These are phyloP conservation scores for Mionectes olivaceus DNA, from an alignment of 2,797 vertebrate genomes.

Conservation along the genomic window DNA sequence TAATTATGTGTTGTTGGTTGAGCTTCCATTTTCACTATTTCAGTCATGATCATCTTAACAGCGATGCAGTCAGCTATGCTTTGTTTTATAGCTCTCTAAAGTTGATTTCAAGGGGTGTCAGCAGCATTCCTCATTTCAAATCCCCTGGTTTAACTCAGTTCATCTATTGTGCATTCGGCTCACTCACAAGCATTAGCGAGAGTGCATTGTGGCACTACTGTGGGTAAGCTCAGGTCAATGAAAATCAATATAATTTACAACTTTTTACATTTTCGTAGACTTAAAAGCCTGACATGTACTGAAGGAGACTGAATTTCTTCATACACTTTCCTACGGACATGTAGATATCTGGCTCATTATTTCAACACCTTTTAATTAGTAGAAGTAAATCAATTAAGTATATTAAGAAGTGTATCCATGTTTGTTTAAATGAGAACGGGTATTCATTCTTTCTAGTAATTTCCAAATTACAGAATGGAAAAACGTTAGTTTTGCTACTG, in stretches of 20 bases:
- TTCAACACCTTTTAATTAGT: neutral
- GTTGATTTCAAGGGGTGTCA: neutral
- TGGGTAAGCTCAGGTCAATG: neutral
- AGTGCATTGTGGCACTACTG: neutral
- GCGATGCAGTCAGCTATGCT: neutral
- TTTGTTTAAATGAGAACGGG: neutral
- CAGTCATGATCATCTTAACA: neutral
- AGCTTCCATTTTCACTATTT: neutral
- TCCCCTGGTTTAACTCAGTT: neutral
- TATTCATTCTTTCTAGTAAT: neutral
- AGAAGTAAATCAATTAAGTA: neutral
- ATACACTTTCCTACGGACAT: neutral
- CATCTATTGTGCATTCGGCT: neutral
- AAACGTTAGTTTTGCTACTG: neutral
- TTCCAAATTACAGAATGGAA: neutral
- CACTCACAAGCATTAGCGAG: rapidly evolving
- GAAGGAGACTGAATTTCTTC: neutral
- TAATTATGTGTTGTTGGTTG: neutral
- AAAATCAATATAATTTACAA: slow-evolving; percentile 7
- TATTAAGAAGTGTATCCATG: neutral
- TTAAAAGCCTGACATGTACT: neutral
- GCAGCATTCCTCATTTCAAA: neutral
- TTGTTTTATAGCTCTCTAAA: neutral
- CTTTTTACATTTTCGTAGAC: neutral
- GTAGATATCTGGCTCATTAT: neutral